Evolutionary conservation across 2,888 invertebrate species (phyloP), one percentile per base, ranked within the genome.

Genomic region (Furcula furcula): DNA sequence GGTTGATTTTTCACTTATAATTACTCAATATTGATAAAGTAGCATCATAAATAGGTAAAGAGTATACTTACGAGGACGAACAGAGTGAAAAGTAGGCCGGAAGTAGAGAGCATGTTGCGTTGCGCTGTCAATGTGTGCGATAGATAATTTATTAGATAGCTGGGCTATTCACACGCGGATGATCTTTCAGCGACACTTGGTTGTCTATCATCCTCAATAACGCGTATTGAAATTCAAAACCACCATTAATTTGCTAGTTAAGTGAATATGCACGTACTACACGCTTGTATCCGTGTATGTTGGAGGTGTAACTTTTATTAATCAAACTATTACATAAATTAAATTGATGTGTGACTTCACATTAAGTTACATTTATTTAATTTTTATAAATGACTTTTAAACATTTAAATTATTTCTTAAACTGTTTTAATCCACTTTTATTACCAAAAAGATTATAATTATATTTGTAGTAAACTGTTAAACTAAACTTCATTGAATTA

Each of bases 31-130:
- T 48, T 26, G 25, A 21, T 27, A 9, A 21, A 10, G 21, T 21
- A 7, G 10, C n/a, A n/a, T n/a, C n/a, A 10, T 21, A 51, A 58
- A 37, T 41, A 48, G 46, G 51, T 51, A 60, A 56, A 59, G 58
- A 54, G n/a, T n/a, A n/a, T 71, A 81, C 80, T 80, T 72, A 81
- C 80, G 49, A 71, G 48, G 50, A 54, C 46, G 23, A 75, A 48
- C 41, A 71, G 54, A 20, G 67, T 36, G 29, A 56, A 54, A 65
- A 78, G 52, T 65, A 81, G 65, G 44, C 61, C 73, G 71, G 74
- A 76, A 65, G 74, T 46, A 51, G 66, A 36, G 65, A 59, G 43
- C 77, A 80, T 76, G 53, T 53, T 66, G 51, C 37, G 31, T 26
- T 10, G 25, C 46, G 55, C 35, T 58, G 55, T 60, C 57, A 54